These are phyloP conservation scores for Oncorhynchus keta DNA, from an alignment of 2,113 vertebrate genomes.

Conservation along the genomic window DNA sequence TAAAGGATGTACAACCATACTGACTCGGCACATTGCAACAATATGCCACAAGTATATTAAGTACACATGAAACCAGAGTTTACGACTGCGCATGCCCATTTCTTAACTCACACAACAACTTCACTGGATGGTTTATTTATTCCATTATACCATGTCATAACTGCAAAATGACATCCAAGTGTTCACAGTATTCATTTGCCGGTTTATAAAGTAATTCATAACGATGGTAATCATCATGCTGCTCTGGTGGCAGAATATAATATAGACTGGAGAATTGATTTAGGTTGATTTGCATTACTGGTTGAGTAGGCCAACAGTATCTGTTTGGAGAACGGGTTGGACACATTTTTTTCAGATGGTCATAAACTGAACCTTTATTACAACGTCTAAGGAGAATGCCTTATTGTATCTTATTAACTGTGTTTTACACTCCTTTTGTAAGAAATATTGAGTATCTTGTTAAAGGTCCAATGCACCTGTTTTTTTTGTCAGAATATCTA, in stretches of 20 bases:
- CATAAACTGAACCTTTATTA: constrained; percentile 54
- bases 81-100: constrained; percentile 13
- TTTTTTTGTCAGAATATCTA: no score
- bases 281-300: constrained; percentile 64
- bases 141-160: neutral
- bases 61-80: constrained; percentile 17
- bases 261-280: constrained; percentile 51
- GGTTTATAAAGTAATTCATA: neutral
- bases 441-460: constrained; percentile 44
- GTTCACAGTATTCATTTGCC: neutral
- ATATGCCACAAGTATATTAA: constrained; percentile 44
- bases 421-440: constrained; percentile 67
- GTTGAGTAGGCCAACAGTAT: constrained; percentile 30
- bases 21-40: constrained; percentile 63
- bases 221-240: constrained; percentile 8
- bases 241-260: constrained; percentile 53
- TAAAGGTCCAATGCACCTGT: neutral
- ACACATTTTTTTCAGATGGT: constrained; percentile 59
- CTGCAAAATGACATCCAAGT: neutral
- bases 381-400: constrained; percentile 68
- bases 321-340: constrained; percentile 57
- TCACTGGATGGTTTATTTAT: neutral
- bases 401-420: constrained; percentile 65
- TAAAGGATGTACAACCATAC: constrained; percentile 62
- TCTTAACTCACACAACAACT: constrained; percentile 2